These are phyloP conservation scores for Drosophila ogumai DNA, from an alignment of 1,140 invertebrate genomes.

Conservation along the genomic window DNA sequence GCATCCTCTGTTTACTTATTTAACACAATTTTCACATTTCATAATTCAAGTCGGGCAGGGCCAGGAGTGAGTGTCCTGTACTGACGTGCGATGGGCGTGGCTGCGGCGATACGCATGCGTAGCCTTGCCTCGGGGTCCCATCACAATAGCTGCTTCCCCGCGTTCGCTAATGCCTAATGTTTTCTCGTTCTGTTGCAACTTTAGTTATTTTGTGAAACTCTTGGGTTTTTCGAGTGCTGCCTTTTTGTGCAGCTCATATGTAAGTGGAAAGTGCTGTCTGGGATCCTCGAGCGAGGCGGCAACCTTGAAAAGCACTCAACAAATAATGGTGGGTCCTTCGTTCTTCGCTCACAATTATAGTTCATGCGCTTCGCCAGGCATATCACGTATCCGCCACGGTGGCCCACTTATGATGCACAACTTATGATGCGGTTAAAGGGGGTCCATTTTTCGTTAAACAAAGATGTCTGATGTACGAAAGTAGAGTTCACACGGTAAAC, in stretches of 20 bases:
- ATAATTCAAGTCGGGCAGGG: constrained; percentile 53
- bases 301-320: constrained; percentile 77
- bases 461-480: constrained; percentile 1
- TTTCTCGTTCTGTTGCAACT: constrained; percentile 35
- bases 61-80: constrained; percentile 11
- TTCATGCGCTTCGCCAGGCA: constrained; percentile 18
- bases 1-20: constrained; percentile 75
- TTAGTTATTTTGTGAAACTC: constrained; percentile 29
- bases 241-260: constrained; percentile 16
- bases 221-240: constrained; percentile 21
- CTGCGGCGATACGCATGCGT: constrained; percentile 66
- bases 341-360: constrained; percentile 56
- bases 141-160: constrained; percentile 12
- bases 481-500: background rate
- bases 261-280: constrained; percentile 72
- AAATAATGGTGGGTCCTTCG: constrained; percentile 58
- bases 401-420: constrained; percentile 27
- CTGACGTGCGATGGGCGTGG: constrained; percentile 27
- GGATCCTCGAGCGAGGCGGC: constrained; percentile 39
- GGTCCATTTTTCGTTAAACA: constrained; percentile 7
- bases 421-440: constrained; percentile 18
- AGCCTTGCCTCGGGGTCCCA: constrained; percentile 29
- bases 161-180: constrained; percentile 38
- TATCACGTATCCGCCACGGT: constrained; percentile 46
- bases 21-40: constrained; percentile 80